Evolutionary conservation across 2,888 invertebrate species (phyloP), one percentile per base, ranked within the genome.

Genomic region (Aquatica leii): DNA sequence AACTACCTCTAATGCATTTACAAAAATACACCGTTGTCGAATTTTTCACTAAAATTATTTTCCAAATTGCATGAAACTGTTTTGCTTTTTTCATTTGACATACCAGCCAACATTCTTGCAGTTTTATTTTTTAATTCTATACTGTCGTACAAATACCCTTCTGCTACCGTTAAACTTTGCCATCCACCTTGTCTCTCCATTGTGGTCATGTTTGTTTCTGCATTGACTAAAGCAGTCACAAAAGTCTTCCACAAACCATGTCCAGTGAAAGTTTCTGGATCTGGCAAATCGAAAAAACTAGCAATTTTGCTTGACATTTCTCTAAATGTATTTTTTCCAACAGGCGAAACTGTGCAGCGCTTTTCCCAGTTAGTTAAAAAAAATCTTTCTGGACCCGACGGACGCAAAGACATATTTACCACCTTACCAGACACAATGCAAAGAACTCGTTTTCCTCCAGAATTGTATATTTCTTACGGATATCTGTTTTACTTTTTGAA

Each of bases 301-400:
- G 69, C 69, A 24, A 69, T 65, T 51, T 57, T 57, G 9, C 15
- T 50, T n/a, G 69, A 65, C 11, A 67, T 48, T 48, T 53, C 59
- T 3, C 65, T 59, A 15, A 67, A 59, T 3, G 62, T 67, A 50
- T 69, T 62, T 21, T 56, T 60, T 8, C 69, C 65, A 1, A 67
- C 51, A 4, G 58, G 59, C 17, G 66, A 64, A 20, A 50, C 55
- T 1, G 59, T 59, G 46, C 64, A 68, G 41, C 66, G 66, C n/a
- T 54, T 54, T 12, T 62, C 51, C 11, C 60, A 54, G 20, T 62
- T 64, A 35, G 48, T 46, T 15, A 68, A 14, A 49, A 66, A 68
- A 18, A 68, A 66, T 17, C 66, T 60, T 20, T 63, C 52, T 53
- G 51, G 55, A n/a, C 31, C 46, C 35, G 35, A 20, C 21, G 40